These are phyloP conservation scores for Heteromormyrus szaboi DNA, from an alignment of 2,797 vertebrate species.

Conservation along the genomic window DNA sequence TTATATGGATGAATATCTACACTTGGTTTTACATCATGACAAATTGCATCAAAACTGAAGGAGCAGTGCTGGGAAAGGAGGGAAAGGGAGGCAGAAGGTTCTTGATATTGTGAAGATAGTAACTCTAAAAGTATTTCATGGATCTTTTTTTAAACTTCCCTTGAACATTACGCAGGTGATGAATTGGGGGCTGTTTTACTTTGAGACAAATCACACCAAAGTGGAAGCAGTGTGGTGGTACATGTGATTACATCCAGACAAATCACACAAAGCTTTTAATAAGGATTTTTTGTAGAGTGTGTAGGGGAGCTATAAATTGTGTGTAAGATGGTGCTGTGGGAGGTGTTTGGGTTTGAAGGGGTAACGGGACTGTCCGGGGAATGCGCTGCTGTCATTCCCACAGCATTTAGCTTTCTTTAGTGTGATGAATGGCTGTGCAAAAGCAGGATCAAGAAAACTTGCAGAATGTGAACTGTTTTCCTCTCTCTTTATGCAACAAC, in stretches of 20 bases:
- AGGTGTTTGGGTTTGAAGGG: background rate
- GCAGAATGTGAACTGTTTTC: background rate
- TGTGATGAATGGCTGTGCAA: background rate
- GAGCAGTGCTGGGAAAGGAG: background rate
- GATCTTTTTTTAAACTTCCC: background rate
- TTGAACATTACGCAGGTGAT: background rate
- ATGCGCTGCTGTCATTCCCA: background rate
- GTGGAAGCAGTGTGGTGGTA: background rate
- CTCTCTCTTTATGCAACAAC: background rate
- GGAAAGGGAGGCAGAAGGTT: background rate
- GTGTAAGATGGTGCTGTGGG: background rate
- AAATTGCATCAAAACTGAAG: background rate
- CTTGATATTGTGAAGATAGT: background rate
- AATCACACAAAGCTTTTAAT: background rate
- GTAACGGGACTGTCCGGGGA: background rate
- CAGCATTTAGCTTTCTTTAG: background rate
- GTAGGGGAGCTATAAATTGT: background rate
- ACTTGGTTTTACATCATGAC: background rate
- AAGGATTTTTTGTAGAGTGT: background rate
- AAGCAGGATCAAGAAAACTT: background rate
- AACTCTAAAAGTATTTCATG: background rate
- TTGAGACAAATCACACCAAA: background rate
- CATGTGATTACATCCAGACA: background rate
- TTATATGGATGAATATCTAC: background rate
- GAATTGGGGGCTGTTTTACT: background rate